phyloP scores from a whole-genome alignment of 2,888 invertebrate species.

The Acanthosepion lycidas region DNA sequence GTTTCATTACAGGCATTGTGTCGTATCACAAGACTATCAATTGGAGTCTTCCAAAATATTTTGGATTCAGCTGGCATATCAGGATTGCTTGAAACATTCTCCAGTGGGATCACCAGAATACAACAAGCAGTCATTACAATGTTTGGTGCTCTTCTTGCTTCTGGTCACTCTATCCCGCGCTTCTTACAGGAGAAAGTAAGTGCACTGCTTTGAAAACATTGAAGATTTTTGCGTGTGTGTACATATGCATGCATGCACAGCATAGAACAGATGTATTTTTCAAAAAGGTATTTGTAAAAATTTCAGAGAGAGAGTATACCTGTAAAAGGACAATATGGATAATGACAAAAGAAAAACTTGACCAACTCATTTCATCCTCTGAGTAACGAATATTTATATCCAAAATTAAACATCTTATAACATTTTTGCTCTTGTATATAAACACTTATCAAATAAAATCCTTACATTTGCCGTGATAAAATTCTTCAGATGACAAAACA shows the following conservation, averaged over 20 bases:
- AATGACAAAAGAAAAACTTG: too few relatives aligned
- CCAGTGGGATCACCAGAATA: constrained; percentile 69
- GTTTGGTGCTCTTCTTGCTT: constrained; percentile 70
- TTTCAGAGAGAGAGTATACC: too few relatives aligned
- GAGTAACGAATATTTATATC: too few relatives aligned
- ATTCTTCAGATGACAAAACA: too few relatives aligned
- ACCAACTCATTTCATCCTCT: too few relatives aligned
- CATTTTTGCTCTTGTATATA: too few relatives aligned
- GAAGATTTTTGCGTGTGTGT: background rate
- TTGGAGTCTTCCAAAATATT: constrained; percentile 71
- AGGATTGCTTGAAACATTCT: constrained; percentile 68
- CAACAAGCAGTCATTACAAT: constrained; percentile 74
- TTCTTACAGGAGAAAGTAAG: constrained; percentile 72
- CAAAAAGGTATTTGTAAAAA: too few relatives aligned
- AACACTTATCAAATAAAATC: too few relatives aligned
- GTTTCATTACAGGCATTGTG: constrained; percentile 69
- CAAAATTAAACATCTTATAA: too few relatives aligned
- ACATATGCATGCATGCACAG: background rate
- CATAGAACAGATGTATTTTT: too few relatives aligned
- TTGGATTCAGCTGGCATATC: constrained; percentile 74
- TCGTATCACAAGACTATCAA: constrained; percentile 70
- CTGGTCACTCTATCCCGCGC: constrained; percentile 64
- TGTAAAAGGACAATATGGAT: too few relatives aligned
- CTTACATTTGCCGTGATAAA: too few relatives aligned
- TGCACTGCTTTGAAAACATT: background rate